Base-by-base conservation (phyloP, 2,113 vertebrate genomes). In the Phaethon lepturus region DNA sequence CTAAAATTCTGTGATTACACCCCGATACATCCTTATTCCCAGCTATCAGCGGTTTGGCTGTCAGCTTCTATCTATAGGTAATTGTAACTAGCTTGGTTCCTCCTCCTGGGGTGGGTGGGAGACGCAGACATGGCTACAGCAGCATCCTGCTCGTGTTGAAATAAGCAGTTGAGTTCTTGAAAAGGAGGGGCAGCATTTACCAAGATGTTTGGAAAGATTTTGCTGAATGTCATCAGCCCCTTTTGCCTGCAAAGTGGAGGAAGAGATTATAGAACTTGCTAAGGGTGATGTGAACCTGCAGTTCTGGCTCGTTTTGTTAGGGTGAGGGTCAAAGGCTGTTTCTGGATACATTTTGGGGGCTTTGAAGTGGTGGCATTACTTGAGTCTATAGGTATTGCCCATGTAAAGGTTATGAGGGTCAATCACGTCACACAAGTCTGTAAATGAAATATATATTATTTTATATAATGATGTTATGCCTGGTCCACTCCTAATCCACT, bases 91-190 rank as follows among this genome's bases (percentile, higher is more conserved):
- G 63, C 18, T 80, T 52, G 13, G 8, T 75, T 82, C 12, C 9
- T 71, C 6, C 16, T 81, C 31, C 62, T 33, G 40, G 19, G 29
- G 1, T 38, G 1, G 0, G 19, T 77, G 35, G 3, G 16, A 47
- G 62, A 42, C 53, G 44, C 17, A 60, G 28, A 22, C 2, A 0
- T n/a, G 55, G 18, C 58, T 58, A 26, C 52, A 42, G 55, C 29
- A 74, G 26, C 18, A 20, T 71, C 45, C 53, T 88, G 25, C 20
- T 93, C 44, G 5, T 58, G 40, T 92, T 78, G 92, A 73, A 66
- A 24, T 53, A 72, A 77, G 33, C 10, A 42, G 9, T 13, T 89
- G 56, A 44, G 22, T 44, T 86, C 90, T 50, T 63, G 49, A 49
- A 25, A 20, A 45, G 31, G 13, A 15, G 78, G 24, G 29, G 15